Conservation (phyloP, 2,797 vertebrate species). For the Sparus aurata region DNA sequence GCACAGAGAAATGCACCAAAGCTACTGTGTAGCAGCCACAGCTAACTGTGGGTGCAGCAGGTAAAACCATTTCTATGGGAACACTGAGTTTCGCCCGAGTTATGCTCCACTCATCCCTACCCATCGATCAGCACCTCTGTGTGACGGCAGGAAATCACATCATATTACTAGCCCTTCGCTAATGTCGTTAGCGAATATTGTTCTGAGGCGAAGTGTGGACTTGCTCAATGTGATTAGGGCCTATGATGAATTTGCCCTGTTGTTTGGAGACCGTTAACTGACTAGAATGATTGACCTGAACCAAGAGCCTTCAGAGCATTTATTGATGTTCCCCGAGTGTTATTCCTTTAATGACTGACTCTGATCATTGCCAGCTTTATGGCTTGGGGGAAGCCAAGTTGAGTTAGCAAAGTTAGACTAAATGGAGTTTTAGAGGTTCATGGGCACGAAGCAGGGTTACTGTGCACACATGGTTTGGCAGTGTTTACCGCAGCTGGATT, state of each 20-base stretch:
- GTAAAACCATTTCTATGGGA: slow-evolving; percentile 43
- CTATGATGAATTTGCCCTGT: slow-evolving; percentile 85
- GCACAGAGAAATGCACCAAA: not conserved
- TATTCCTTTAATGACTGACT: slow-evolving; percentile 79
- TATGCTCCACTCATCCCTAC: slow-evolving; percentile 59
- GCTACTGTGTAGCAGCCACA: not conserved
- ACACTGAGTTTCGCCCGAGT: slow-evolving; percentile 66
- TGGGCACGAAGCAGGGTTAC: slow-evolving; percentile 35
- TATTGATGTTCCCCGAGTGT: slow-evolving; percentile 78
- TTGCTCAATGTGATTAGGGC: slow-evolving; percentile 81
- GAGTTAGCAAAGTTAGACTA: slow-evolving; percentile 71
- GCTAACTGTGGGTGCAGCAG: slow-evolving; percentile 10
- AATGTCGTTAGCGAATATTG: slow-evolving; percentile 85
- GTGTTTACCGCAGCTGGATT: slow-evolving; percentile 22
- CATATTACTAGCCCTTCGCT: slow-evolving; percentile 76
- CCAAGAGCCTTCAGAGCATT: slow-evolving; percentile 75
- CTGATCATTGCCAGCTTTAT: slow-evolving; percentile 67
- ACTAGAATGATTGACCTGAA: slow-evolving; percentile 82
- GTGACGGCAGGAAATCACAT: slow-evolving; percentile 81
- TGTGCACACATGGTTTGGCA: slow-evolving; percentile 29
- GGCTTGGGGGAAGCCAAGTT: slow-evolving; percentile 65
- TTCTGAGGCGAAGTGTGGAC: slow-evolving; percentile 80
- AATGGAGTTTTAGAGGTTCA: slow-evolving; percentile 58
- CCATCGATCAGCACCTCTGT: slow-evolving; percentile 81
- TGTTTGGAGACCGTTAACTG: slow-evolving; percentile 83